These are phyloP conservation scores for Crocodylus rhombifer DNA, from an alignment of 2,797 vertebrate species.

Conservation along the genomic window DNA sequence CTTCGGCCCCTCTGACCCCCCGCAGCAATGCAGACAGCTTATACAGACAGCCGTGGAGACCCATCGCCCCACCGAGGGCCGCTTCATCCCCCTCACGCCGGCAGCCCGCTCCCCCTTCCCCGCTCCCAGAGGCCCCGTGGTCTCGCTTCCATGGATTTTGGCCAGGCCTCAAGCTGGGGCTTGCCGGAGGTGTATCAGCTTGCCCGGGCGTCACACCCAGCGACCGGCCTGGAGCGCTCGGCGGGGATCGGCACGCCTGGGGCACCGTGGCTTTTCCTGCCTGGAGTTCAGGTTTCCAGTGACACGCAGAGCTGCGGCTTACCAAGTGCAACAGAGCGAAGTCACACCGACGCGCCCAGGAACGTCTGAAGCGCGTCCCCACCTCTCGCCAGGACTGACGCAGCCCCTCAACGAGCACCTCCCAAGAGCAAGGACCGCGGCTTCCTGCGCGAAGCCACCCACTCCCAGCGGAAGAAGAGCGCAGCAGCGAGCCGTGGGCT, in stretches of 20 bases:
- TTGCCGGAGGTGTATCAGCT: not conserved
- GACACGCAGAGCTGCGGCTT: not conserved
- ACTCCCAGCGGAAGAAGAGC: not conserved
- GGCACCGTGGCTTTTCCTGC: not conserved
- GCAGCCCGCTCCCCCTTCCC: not conserved
- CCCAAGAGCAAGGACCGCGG: not conserved
- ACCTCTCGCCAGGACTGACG: not conserved
- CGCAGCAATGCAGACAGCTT: not conserved
- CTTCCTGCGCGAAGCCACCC: not conserved
- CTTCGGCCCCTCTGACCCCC: conserved; percentile 15
- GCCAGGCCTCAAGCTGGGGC: not conserved
- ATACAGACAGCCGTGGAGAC: conserved; percentile 11
- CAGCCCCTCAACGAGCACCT: rapidly evolving
- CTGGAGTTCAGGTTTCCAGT: rapidly evolving
- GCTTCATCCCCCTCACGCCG: rapidly evolving
- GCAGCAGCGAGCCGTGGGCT: rapidly evolving
- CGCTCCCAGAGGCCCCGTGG: not conserved
- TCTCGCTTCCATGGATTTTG: not conserved
- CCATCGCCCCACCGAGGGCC: rapidly evolving
- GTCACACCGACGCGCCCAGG: no score
- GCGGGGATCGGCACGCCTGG: not conserved
- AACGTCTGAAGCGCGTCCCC: not conserved
- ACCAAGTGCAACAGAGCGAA: rapidly evolving
- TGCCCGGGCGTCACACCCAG: not conserved
- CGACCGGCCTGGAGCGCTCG: not conserved